Percentiles rank a stretch among this genome's conserved stretches.
Conservation (phyloP, 2,797 vertebrate genomes). For the Aratinga solstitialis region DNA sequence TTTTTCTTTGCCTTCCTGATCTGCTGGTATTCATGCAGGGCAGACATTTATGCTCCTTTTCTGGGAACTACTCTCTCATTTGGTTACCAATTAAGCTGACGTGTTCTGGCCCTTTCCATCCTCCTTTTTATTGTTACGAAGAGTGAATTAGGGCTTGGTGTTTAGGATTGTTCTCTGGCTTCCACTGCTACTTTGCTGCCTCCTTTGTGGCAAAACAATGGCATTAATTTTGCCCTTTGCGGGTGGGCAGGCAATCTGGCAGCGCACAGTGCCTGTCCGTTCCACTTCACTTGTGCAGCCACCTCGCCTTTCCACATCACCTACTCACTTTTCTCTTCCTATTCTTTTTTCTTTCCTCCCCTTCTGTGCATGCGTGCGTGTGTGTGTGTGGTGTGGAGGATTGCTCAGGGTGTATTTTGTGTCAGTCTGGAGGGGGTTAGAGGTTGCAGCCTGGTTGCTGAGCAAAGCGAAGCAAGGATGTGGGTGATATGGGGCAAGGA, state of each 20-base stretch:
- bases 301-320: slow-evolving; percentile 31
- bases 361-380: neutral
- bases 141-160: slow-evolving; percentile 42
- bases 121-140: neutral
- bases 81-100: slow-evolving; percentile 28
- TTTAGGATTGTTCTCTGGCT: slow-evolving; percentile 63
- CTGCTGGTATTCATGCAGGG: neutral
- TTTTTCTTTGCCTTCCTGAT: neutral
- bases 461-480: neutral
- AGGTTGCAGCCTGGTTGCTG: neutral
- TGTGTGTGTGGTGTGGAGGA: neutral
- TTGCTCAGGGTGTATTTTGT: neutral
- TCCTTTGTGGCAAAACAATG: slow-evolving; percentile 87
- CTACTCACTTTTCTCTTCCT: neutral
- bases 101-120: slow-evolving; percentile 23
- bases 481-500: fast-evolving
- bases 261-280: slow-evolving; percentile 82
- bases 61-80: neutral
- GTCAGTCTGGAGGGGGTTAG: neutral
- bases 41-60: neutral
- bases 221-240: slow-evolving; percentile 87
- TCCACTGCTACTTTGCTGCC: slow-evolving; percentile 84
- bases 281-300: slow-evolving; percentile 79
- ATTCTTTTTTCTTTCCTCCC: neutral
- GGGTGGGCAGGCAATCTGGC: slow-evolving; percentile 37